A percentile compares a stretch with the other conserved stretches of the same genome.
Conservation (phyloP, 2,888 invertebrate species). For the Melinopterus prodromus region DNA sequence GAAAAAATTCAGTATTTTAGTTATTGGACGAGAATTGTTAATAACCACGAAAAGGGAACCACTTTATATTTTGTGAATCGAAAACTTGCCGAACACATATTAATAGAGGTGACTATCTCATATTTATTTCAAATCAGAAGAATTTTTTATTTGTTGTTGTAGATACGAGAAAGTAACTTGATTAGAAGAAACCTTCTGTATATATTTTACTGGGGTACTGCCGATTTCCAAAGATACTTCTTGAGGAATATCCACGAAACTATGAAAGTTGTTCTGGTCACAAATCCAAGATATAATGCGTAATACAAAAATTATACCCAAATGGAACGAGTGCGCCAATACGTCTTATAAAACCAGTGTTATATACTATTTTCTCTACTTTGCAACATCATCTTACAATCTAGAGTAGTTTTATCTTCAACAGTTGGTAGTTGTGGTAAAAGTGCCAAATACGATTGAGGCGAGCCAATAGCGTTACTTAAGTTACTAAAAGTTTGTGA, state of each 20-base stretch:
- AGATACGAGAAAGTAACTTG: slow-evolving; percentile 63
- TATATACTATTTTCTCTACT: no score
- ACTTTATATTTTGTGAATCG: slow-evolving; percentile 66
- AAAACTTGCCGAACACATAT: slow-evolving; percentile 64
- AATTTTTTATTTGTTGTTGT: slow-evolving; percentile 40
- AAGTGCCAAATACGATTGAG: no score
- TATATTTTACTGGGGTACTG: slow-evolving; percentile 74
- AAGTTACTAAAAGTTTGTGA: no score
- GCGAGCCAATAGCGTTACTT: no score
- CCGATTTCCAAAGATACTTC: slow-evolving; percentile 63
- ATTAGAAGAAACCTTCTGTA: slow-evolving; percentile 71
- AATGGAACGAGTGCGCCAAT: no score
- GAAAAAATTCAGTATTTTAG: slow-evolving; percentile 62
- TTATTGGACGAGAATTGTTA: slow-evolving; percentile 62
- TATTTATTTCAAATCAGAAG: background rate
- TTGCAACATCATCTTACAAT: no score
- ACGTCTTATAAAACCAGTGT: no score
- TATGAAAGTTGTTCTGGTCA: slow-evolving; percentile 70
- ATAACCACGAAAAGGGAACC: slow-evolving; percentile 62
- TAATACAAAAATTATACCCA: slow-evolving; percentile 61
- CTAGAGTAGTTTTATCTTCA: no score
- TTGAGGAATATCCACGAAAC: slow-evolving; percentile 65
- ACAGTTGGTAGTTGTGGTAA: no score
- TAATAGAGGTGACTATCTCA: slow-evolving; percentile 64
- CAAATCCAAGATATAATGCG: slow-evolving; percentile 69